Base-by-base conservation (phyloP, 2,888 invertebrate genomes). In the Cryptus viduatorius region DNA sequence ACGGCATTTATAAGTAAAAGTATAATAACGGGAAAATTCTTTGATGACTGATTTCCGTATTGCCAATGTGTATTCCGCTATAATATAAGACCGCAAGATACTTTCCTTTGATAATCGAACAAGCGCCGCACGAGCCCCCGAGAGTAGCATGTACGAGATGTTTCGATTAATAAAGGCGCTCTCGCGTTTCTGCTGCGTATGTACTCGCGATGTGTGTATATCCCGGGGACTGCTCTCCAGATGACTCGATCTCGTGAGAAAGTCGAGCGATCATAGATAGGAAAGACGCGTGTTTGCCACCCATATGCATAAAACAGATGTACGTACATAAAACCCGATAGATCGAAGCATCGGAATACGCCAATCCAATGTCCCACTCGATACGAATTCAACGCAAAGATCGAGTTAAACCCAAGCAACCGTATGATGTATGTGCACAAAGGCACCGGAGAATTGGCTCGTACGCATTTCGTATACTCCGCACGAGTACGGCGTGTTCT, bases 71-170 rank as follows among this genome's bases (percentile, higher is more conserved):
- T 59, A 16, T 69, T 59, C 44, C 29, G 72, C n/a, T 69, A 79
- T 82, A 79, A 65, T 67, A 69, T 71, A 61, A 82, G 76, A 82
- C 82, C 79, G 81, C 84, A 76, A 53, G 82, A 85, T 85, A 85
- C 84, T 85, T 85, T 85, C 84, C 76, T 85, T 85, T 82, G 84
- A 85, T 85, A 85, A 79, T 85, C 61, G 78, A 81, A 75, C 84
- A 78, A 84, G 73, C 80, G 73, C 84, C 72, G 81, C 73, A 44
- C 73, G 76, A 44, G 79, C 5, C 37, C 37, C 37, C 44, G 56
- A n/a, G 56, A n/a, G 42, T 44, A 42, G 12, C 56, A 42, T 16
- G 37, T 69, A 53, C 78, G 75, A 76, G 84, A 82, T 84, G 73
- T 37, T 37, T 65, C 82, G 79, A 82, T 85, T 85, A 82, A 72